These are phyloP conservation scores for Pithys albifrons DNA, from an alignment of 2,113 vertebrate genomes.

Conservation along the genomic window DNA sequence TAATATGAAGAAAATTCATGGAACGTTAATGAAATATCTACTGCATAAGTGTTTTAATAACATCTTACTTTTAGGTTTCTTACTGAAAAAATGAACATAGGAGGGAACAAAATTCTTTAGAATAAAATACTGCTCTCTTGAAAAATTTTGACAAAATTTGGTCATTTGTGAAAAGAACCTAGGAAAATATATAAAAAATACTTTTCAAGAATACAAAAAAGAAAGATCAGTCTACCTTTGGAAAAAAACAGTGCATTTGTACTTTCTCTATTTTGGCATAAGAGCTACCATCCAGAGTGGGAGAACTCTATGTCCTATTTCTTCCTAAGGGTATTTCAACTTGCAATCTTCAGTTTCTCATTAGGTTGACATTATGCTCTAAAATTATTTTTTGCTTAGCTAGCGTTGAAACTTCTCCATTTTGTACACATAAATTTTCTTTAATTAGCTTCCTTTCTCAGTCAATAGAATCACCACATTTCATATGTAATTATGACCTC, in stretches of 20 bases:
- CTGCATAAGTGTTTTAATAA: neutral
- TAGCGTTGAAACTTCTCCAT: neutral
- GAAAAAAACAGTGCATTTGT: fast-evolving
- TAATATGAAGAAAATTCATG: neutral
- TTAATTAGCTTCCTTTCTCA: neutral
- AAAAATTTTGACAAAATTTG: neutral
- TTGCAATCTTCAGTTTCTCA: neutral
- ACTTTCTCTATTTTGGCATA: neutral
- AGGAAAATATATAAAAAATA: neutral
- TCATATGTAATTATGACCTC: neutral
- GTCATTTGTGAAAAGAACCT: neutral
- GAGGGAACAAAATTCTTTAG: neutral
- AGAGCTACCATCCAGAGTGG: neutral
- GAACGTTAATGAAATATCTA: neutral
- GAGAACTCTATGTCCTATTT: neutral
- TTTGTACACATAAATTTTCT: slow-evolving; percentile 1
- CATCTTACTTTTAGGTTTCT: neutral
- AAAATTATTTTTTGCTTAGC: slow-evolving; percentile 22
- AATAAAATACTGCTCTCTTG: neutral
- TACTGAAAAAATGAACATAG: neutral
- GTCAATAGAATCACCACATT: neutral
- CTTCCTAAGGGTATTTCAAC: neutral
- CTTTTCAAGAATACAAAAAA: neutral
- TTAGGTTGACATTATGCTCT: neutral
- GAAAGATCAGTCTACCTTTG: fast-evolving